Percentiles rank a stretch among this genome's conserved stretches.
Conservation (phyloP, 2,888 invertebrate genomes). For the Arrhopalites spinosus region DNA sequence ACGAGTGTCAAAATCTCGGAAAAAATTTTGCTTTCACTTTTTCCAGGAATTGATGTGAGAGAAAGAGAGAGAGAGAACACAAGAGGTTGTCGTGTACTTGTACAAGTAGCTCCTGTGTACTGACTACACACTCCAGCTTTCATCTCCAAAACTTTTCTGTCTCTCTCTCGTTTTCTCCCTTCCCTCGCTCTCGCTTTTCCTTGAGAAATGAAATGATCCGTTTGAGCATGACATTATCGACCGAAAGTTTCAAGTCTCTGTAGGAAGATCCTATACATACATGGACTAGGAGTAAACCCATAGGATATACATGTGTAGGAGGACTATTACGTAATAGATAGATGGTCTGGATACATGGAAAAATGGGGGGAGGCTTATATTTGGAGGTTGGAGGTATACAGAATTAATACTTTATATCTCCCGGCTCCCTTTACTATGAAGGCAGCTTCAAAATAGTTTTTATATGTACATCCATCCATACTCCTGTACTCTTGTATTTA, state of each 20-base stretch:
- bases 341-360: too few species aligned
- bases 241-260: constrained; percentile 6
- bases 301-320: too few species aligned
- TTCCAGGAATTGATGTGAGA: neutral
- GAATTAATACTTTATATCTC: too few species aligned
- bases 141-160: constrained; percentile 12
- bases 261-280: neutral
- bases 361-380: too few species aligned
- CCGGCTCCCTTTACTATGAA: too few species aligned
- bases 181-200: constrained; percentile 2
- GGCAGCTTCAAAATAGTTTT: too few species aligned
- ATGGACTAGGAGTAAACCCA: too few species aligned
- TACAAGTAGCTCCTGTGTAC: neutral
- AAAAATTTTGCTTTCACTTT: neutral
- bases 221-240: constrained; percentile 37
- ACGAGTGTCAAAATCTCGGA: constrained; percentile 6
- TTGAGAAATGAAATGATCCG: constrained; percentile 28
- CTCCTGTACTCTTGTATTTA: too few species aligned
- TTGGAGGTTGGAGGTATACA: too few species aligned
- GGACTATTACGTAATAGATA: too few species aligned
- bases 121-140: neutral
- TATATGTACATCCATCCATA: too few species aligned
- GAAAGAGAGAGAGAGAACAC: neutral
- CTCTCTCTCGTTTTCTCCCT: neutral
- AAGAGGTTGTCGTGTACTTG: neutral